Conservation (phyloP, 2,113 vertebrate species). For the Scatophagus argus region DNA sequence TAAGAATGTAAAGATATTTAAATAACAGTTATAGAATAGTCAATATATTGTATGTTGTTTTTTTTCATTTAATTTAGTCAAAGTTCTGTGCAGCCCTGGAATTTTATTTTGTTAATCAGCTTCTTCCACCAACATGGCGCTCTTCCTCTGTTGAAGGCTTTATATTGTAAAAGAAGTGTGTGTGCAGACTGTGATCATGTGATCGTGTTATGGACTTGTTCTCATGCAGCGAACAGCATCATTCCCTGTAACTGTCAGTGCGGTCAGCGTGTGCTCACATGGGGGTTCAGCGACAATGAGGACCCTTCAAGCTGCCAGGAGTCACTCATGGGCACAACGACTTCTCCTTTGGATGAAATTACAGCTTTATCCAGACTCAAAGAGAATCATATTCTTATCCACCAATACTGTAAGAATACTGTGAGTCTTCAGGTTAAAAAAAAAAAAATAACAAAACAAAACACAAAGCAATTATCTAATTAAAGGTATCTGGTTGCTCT, state of each 20-base stretch:
- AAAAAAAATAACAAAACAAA: conserved; percentile 41
- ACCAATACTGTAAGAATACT: conserved; percentile 35
- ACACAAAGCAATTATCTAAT: conserved; percentile 70
- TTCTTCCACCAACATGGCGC: conserved; percentile 6
- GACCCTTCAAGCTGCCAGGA: conserved; percentile 51
- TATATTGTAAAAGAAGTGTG: conserved; percentile 64
- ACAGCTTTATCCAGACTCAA: conserved; percentile 74
- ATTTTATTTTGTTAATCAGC: too few relatives aligned
- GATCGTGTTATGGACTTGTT: conserved; percentile 79
- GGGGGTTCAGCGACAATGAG: conserved; percentile 26
- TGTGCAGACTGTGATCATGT: too few relatives aligned
- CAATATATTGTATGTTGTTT: neutral
- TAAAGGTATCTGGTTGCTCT: conserved; percentile 81
- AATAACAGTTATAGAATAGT: conserved; percentile 8
- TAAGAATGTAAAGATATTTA: conserved; percentile 42
- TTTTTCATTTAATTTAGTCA: neutral
- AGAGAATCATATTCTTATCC: conserved; percentile 63
- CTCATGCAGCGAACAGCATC: conserved; percentile 23
- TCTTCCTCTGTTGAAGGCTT: conserved; percentile 8
- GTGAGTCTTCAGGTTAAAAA: conserved; percentile 45
- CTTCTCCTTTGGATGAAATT: conserved; percentile 77
- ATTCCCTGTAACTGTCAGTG: neutral
- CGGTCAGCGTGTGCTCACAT: conserved; percentile 16
- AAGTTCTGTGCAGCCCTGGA: too few relatives aligned
- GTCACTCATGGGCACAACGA: conserved; percentile 45